Conservation (phyloP, 2,113 vertebrate species). For the Myotis lucifugus region DNA sequence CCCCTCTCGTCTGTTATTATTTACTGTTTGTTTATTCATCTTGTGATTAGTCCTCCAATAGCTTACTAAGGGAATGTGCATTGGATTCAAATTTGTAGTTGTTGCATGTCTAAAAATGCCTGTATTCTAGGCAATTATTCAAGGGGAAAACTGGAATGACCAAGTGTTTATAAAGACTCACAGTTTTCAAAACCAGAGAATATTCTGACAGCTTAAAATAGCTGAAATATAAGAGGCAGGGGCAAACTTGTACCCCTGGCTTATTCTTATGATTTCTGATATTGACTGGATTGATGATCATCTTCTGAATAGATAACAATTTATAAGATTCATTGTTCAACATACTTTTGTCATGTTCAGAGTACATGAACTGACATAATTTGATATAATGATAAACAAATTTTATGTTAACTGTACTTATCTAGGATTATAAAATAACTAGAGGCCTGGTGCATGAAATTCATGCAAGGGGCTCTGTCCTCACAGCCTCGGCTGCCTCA, state of each 20-base stretch:
- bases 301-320: background rate
- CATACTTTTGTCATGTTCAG: background rate
- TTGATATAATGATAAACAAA: slow-evolving; percentile 16
- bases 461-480: too few species aligned
- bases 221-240: background rate
- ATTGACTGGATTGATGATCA: background rate
- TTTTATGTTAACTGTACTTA: background rate
- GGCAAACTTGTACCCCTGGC: background rate
- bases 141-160: background rate
- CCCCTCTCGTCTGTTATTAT: background rate
- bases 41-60: background rate
- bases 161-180: background rate
- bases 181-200: background rate
- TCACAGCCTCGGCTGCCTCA: too few species aligned
- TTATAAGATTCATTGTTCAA: background rate
- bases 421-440: background rate
- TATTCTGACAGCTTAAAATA: background rate
- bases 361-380: background rate
- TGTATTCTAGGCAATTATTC: background rate
- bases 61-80: background rate
- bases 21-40: background rate
- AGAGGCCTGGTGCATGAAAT: too few species aligned
- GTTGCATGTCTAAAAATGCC: background rate
- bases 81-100: background rate
- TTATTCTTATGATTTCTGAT: background rate